phyloP scores from a whole-genome alignment of 2,888 invertebrate species.

The Cybosia mesomella region DNA sequence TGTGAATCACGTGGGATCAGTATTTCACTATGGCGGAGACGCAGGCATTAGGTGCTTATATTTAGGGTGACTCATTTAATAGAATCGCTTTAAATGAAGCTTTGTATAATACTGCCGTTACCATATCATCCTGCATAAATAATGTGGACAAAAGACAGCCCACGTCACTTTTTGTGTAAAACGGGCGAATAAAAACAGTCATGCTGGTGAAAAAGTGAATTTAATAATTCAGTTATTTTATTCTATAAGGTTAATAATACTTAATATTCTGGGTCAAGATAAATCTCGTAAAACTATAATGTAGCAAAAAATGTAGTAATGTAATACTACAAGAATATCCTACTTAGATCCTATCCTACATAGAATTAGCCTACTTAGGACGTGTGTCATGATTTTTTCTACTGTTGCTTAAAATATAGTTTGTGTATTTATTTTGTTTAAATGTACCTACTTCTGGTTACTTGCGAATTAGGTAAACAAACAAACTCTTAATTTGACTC shows the following conservation, averaged over 20 bases:
- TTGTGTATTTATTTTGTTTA: too few species aligned
- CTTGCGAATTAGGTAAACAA: too few species aligned
- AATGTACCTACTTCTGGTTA: too few species aligned
- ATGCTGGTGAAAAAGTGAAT: neutral
- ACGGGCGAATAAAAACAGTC: neutral
- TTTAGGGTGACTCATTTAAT: neutral
- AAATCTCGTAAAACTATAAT: too few species aligned
- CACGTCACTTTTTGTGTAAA: neutral
- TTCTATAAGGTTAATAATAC: neutral
- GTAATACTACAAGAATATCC: too few species aligned
- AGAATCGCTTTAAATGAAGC: neutral
- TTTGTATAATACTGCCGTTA: slow-evolving; percentile 1
- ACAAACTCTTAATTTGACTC: too few species aligned
- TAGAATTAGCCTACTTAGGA: too few species aligned
- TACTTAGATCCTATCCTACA: too few species aligned
- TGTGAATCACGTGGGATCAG: neutral
- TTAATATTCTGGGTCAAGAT: too few species aligned
- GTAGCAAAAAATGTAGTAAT: too few species aligned
- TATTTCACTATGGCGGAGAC: neutral
- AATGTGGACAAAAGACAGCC: neutral
- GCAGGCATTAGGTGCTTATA: neutral
- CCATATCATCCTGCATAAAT: neutral
- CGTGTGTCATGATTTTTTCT: too few species aligned
- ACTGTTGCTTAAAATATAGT: too few species aligned
- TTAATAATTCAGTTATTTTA: neutral